A percentile compares a stretch with the other conserved stretches of the same genome.
Evolutionary conservation across 2,113 vertebrate species (phyloP).

Genomic region (Pedetes capensis): DNA sequence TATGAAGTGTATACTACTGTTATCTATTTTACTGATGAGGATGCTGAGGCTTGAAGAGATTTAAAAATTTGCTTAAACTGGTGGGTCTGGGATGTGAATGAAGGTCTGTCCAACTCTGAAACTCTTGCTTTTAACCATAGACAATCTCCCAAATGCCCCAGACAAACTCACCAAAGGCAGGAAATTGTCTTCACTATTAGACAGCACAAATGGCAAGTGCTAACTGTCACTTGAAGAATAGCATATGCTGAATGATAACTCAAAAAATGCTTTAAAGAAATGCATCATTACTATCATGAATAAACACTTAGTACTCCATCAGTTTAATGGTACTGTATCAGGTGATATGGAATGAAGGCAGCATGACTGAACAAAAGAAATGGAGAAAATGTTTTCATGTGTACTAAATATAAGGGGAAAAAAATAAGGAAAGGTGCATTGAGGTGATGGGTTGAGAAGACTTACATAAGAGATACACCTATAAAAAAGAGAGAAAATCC

Average conservation of each 20-base stretch:
- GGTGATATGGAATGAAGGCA: neutral
- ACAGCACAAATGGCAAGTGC: neutral
- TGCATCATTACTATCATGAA: neutral
- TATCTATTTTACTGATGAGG: neutral
- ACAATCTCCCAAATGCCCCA: neutral
- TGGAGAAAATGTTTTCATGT: neutral
- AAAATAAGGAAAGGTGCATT: neutral
- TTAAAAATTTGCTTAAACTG: neutral
- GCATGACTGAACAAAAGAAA: neutral
- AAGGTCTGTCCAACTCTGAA: neutral
- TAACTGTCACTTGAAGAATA: slow-evolving; percentile 6
- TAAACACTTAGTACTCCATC: neutral
- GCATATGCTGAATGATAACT: neutral
- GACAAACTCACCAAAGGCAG: neutral
- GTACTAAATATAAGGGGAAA: neutral
- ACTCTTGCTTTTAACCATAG: neutral
- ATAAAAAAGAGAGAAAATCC: neutral
- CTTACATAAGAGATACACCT: neutral
- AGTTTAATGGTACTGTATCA: neutral
- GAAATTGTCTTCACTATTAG: neutral
- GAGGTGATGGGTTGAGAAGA: neutral
- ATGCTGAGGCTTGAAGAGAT: neutral
- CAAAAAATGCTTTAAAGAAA: neutral
- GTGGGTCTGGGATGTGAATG: neutral
- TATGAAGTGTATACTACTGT: neutral